phyloP scores from a whole-genome alignment of 2,113 vertebrate genomes.

The Calypte anna region DNA sequence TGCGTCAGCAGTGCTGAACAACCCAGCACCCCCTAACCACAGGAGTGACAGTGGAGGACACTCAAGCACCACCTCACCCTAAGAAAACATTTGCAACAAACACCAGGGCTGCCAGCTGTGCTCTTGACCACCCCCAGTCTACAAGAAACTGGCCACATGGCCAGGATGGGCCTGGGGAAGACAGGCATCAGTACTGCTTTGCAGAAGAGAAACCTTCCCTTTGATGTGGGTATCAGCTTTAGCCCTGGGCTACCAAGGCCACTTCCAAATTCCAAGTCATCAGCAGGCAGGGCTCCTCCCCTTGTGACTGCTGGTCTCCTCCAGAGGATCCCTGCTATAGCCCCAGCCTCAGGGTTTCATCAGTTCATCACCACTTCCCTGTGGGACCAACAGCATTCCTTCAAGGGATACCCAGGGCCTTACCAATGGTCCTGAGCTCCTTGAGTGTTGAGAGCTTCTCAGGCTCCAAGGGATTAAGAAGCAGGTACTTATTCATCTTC shows the following conservation, averaged over 20 bases:
- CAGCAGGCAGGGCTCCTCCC: not conserved
- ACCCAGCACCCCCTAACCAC: not conserved
- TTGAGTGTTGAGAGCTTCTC: not conserved
- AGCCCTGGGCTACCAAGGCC: not conserved
- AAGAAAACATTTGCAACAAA: not conserved
- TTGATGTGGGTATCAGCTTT: no score
- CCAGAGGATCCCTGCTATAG: not conserved
- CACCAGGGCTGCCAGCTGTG: fast-evolving
- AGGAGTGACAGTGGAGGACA: not conserved
- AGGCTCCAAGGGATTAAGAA: not conserved
- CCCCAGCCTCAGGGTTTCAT: not conserved
- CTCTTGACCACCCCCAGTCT: not conserved
- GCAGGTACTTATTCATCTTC: not conserved
- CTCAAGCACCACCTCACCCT: no score
- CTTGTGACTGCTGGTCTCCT: no score
- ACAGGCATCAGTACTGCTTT: no score
- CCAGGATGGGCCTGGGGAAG: not conserved
- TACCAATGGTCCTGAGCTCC: not conserved
- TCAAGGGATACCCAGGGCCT: not conserved
- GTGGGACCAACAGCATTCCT: not conserved
- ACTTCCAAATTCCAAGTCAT: not conserved
- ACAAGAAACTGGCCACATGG: not conserved
- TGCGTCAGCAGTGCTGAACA: not conserved
- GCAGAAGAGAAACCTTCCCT: not conserved
- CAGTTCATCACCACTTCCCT: not conserved